phyloP scores from a whole-genome alignment of 2,113 vertebrate genomes.

The Uria lomvia region DNA sequence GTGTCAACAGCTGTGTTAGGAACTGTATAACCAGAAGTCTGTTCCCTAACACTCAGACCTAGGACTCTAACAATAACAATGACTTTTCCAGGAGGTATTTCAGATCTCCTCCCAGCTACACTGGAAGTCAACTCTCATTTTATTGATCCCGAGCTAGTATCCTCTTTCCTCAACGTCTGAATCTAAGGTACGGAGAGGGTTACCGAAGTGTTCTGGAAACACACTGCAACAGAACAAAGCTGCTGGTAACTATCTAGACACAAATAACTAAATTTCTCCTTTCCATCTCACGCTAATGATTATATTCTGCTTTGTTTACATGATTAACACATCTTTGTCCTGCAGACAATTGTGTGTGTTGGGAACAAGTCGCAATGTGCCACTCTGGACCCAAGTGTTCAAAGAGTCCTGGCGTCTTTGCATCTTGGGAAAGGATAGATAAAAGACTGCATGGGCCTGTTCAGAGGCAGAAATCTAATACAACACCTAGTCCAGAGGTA shows the following conservation, averaged over 20 bases:
- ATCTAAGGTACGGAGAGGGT: background rate
- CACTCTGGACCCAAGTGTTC: background rate
- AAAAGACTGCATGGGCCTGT: background rate
- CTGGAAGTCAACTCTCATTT: background rate
- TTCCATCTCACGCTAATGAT: background rate
- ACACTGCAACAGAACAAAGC: background rate
- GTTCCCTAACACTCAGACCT: background rate
- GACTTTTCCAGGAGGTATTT: background rate
- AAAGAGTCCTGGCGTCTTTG: background rate
- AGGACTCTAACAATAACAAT: background rate
- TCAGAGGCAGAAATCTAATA: background rate
- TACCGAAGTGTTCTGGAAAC: background rate
- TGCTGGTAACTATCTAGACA: background rate
- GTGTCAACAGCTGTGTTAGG: background rate
- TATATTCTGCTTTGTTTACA: background rate
- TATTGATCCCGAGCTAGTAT: background rate
- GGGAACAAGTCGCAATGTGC: background rate
- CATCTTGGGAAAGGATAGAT: background rate
- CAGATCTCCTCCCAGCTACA: background rate
- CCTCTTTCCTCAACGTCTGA: background rate
- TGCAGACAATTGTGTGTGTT: background rate
- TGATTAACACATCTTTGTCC: background rate
- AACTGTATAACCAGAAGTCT: background rate
- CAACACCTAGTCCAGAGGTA: background rate
- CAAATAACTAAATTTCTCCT: background rate